Evolutionary conservation across 1,140 invertebrate species (phyloP).

Genomic region (Aphaenogaster ashmeadi): DNA sequence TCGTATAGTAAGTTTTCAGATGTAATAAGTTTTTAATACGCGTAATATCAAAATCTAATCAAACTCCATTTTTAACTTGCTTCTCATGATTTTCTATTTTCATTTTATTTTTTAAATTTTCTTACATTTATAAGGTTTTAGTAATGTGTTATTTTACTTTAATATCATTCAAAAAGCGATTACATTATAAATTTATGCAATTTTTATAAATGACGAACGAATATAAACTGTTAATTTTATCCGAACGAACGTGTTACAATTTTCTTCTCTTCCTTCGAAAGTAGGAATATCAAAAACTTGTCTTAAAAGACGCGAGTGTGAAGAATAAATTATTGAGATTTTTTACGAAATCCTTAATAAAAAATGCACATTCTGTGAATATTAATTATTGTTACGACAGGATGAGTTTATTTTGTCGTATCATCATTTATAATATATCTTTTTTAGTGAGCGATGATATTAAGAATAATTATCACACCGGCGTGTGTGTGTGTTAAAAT

Average conservation of each 20-base stretch:
- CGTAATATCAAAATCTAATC: background rate
- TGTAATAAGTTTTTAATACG: background rate
- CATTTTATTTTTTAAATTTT: background rate
- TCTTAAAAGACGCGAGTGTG: background rate
- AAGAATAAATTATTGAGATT: slow-evolving; percentile 35
- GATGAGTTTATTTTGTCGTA: background rate
- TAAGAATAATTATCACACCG: background rate
- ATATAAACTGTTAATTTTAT: background rate
- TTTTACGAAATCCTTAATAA: slow-evolving; percentile 15
- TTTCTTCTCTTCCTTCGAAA: background rate
- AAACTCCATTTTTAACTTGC: background rate
- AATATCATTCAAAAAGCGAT: background rate
- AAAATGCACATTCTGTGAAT: background rate
- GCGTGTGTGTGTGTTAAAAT: background rate
- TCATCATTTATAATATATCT: background rate
- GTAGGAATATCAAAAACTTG: background rate
- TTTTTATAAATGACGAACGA: background rate
- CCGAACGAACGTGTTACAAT: no score
- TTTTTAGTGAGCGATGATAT: background rate
- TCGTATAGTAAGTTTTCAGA: background rate
- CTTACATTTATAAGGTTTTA: background rate
- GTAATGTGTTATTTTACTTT: background rate
- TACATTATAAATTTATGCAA: background rate
- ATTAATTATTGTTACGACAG: background rate
- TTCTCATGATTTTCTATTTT: background rate